phyloP scores from a whole-genome alignment of 2,113 vertebrate genomes.

The Sylvilagus bachmani region DNA sequence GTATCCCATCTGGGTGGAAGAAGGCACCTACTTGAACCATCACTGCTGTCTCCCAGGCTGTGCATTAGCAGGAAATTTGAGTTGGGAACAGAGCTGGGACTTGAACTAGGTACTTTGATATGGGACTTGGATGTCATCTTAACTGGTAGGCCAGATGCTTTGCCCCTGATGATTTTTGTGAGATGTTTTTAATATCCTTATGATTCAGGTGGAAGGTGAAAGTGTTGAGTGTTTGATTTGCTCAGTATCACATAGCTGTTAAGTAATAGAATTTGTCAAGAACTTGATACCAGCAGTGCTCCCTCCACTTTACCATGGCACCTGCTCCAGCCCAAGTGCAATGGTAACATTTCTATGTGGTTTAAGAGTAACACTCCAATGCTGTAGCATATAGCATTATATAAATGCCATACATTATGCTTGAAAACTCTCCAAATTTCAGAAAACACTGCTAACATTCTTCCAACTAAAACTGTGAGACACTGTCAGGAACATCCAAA shows the following conservation, averaged over 20 bases:
- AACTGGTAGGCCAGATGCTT: too few relatives aligned
- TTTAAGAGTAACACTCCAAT: not conserved
- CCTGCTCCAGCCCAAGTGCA: too few relatives aligned
- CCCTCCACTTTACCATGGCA: not conserved
- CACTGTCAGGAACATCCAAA: conserved; percentile 37
- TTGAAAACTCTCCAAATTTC: conserved; percentile 55
- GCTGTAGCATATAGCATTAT: not conserved
- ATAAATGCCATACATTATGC: not conserved
- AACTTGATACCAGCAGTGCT: not conserved
- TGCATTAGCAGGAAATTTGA: too few relatives aligned
- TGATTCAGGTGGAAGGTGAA: not conserved
- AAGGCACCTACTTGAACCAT: too few relatives aligned
- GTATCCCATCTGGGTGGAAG: too few relatives aligned
- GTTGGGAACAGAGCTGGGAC: too few relatives aligned
- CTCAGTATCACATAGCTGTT: not conserved
- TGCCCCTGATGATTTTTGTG: not conserved
- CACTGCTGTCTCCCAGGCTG: too few relatives aligned
- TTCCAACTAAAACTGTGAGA: conserved; percentile 68
- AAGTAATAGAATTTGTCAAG: not conserved
- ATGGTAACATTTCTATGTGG: not conserved
- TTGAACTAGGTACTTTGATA: too few relatives aligned
- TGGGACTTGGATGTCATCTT: too few relatives aligned
- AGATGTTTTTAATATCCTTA: not conserved
- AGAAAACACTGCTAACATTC: conserved; percentile 53
- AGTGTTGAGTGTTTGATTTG: not conserved